Percentiles rank a stretch among this genome's conserved stretches.
These are phyloP conservation scores for Hypena proboscidalis DNA, from an alignment of 2,888 invertebrate species.

Conservation along the genomic window DNA sequence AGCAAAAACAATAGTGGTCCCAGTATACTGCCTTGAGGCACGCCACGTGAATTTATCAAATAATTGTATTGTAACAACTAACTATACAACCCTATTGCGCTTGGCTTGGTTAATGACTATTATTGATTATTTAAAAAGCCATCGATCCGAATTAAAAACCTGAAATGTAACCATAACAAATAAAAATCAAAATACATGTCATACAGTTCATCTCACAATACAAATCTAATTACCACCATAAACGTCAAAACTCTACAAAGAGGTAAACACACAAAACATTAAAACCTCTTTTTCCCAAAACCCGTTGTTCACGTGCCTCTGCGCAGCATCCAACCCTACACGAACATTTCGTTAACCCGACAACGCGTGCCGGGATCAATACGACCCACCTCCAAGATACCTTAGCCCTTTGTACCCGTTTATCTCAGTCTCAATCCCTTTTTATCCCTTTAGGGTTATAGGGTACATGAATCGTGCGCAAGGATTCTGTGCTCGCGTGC, in stretches of 20 bases:
- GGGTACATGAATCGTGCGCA: conserved; percentile 78
- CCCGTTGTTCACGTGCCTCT: conserved; percentile 59
- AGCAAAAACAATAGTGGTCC: too few species aligned
- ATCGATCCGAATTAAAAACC: too few species aligned
- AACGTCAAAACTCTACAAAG: conserved; percentile 16
- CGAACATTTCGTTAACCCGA: conserved; percentile 60
- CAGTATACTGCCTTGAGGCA: too few species aligned
- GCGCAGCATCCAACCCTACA: conserved; percentile 72
- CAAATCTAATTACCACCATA: conserved; percentile 3
- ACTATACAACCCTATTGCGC: too few species aligned
- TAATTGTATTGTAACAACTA: too few species aligned
- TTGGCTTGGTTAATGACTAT: too few species aligned
- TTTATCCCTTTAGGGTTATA: conserved; percentile 72
- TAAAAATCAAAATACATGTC: too few species aligned
- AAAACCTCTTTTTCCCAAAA: conserved; percentile 45
- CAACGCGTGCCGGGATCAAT: conserved; percentile 79
- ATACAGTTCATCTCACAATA: too few species aligned
- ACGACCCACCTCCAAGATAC: conserved; percentile 66
- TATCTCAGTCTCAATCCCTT: conserved; percentile 72
- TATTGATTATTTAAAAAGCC: too few species aligned
- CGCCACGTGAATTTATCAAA: too few species aligned
- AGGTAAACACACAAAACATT: conserved; percentile 19
- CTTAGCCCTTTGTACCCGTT: conserved; percentile 61
- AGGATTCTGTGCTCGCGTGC: conserved; percentile 80
- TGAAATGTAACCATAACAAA: too few species aligned